Conservation (phyloP, 2,797 vertebrate genomes). For the Amblyraja radiata region DNA sequence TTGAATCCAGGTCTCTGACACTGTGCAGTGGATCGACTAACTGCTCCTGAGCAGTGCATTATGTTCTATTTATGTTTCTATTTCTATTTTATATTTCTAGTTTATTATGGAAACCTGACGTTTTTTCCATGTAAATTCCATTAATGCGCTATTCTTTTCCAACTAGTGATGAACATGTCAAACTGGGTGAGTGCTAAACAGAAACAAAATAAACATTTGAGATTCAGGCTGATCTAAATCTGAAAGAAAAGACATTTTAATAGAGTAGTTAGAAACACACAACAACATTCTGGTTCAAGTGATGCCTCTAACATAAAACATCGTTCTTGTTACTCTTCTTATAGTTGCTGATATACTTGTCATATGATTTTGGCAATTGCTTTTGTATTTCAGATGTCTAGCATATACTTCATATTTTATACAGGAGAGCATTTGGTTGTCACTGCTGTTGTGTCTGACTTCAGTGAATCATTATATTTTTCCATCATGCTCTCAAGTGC, state of each 20-base stretch:
- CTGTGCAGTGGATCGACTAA: too few relatives aligned
- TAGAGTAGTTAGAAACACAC: not conserved
- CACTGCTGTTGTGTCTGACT: not conserved
- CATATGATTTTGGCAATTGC: not conserved
- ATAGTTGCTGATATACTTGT: not conserved
- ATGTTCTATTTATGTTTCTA: too few relatives aligned
- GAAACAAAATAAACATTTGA: not conserved
- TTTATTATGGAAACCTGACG: not conserved
- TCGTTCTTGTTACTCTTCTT: not conserved
- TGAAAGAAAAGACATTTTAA: not conserved
- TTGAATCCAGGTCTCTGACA: too few relatives aligned
- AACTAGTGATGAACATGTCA: not conserved
- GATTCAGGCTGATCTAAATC: not conserved
- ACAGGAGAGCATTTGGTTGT: not conserved
- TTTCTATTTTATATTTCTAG: too few relatives aligned
- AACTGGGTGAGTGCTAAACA: not conserved
- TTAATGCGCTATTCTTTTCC: not conserved
- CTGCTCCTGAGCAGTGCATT: too few relatives aligned
- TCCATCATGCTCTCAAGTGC: not conserved
- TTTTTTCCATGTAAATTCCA: not conserved
- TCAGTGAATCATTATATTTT: not conserved
- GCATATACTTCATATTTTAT: not conserved
- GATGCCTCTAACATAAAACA: not conserved
- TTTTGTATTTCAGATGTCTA: conserved; percentile 7
- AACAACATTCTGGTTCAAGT: not conserved